phyloP scores from a whole-genome alignment of 1,140 invertebrate genomes.

The Bradysia coprophila region DNA sequence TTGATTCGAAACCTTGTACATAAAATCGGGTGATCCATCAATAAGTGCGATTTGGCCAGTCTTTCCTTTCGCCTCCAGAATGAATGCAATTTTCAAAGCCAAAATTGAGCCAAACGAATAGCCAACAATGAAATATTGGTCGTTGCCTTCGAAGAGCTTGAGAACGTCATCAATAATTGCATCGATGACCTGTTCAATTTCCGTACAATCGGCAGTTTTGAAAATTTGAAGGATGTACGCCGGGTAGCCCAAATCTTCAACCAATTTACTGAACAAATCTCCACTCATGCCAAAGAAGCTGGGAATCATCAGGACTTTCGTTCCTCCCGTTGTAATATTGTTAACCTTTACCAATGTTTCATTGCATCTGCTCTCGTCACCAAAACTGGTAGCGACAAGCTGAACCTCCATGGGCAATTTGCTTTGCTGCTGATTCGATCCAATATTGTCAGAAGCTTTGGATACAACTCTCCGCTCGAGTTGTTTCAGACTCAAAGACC shows the following conservation, averaged over 20 bases:
- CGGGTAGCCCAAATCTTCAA: slow-evolving; percentile 37
- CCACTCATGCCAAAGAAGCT: slow-evolving; percentile 21
- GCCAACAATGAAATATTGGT: slow-evolving; percentile 21
- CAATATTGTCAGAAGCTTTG: too few species aligned
- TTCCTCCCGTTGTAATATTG: too few species aligned
- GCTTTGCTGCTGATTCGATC: too few species aligned
- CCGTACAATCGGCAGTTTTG: background rate
- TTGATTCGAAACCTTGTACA: background rate
- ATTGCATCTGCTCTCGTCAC: too few species aligned
- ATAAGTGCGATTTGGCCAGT: slow-evolving; percentile 21
- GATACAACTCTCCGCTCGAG: too few species aligned
- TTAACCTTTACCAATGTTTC: too few species aligned
- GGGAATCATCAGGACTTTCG: too few species aligned
- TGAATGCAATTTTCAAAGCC: slow-evolving; percentile 21
- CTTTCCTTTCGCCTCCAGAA: slow-evolving; percentile 20
- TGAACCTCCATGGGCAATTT: too few species aligned
- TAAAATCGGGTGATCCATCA: slow-evolving; percentile 19
- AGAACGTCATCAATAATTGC: too few species aligned
- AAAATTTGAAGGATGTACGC: slow-evolving; percentile 29
- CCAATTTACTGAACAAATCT: slow-evolving; percentile 33
- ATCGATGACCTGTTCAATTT: background rate
- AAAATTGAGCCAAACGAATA: slow-evolving; percentile 26
- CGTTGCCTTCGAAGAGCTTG: slow-evolving; percentile 9
- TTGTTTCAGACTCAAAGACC: too few species aligned
- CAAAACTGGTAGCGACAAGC: too few species aligned